phyloP scores from a whole-genome alignment of 2,888 invertebrate species.

The Abrostola triplasia region DNA sequence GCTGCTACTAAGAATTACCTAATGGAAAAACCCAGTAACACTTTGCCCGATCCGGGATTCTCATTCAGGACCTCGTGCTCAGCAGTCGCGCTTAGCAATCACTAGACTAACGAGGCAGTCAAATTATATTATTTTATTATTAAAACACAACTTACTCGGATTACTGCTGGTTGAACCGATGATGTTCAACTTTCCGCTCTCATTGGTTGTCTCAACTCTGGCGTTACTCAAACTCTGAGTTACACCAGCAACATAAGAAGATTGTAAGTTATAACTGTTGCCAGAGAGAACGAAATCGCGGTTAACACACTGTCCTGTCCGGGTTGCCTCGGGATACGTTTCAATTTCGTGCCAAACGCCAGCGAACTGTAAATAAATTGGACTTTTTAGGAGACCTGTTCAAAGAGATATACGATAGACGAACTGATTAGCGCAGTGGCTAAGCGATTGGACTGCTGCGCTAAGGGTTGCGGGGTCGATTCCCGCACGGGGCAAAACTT shows the following conservation, averaged over 20 bases:
- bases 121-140: too few relatives aligned
- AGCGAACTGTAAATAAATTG: conserved; percentile 61
- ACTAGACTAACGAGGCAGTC: too few relatives aligned
- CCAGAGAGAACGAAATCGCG: conserved; percentile 60
- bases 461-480: too few relatives aligned
- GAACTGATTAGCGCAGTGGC: too few relatives aligned
- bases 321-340: conserved; percentile 68
- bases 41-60: too few relatives aligned
- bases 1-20: too few relatives aligned
- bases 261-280: conserved; percentile 57
- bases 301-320: conserved; percentile 71
- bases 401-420: too few relatives aligned
- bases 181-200: conserved; percentile 67
- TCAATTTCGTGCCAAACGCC: conserved; percentile 72
- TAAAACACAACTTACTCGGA: conserved; percentile 8
- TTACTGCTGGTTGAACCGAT: conserved; percentile 36
- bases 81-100: too few relatives aligned
- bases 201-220: conserved; percentile 52
- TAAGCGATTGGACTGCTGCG: too few relatives aligned
- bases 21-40: too few relatives aligned
- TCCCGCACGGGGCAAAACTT: too few relatives aligned
- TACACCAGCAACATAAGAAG: conserved; percentile 63
- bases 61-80: too few relatives aligned
- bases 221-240: conserved; percentile 53
- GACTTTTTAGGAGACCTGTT: not conserved